Conservation (phyloP, 2,888 invertebrate genomes). For the Oxyteleia sp. region DNA sequence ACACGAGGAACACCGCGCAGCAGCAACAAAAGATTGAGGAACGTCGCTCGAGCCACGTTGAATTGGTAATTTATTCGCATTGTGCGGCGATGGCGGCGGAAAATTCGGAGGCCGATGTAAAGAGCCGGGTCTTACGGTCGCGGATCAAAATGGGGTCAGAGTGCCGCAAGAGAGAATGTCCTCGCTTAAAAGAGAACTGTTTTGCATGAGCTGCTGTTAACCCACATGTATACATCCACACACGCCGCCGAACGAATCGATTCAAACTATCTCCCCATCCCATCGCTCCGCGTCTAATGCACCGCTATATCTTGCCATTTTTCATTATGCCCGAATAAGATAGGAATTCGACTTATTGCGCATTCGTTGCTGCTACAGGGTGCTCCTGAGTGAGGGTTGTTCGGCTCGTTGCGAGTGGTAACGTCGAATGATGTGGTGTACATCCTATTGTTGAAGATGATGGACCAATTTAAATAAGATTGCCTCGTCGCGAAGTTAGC, state of each 20-base stretch:
- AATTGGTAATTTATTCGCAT: conserved; percentile 62
- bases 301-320: no score
- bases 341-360: no score
- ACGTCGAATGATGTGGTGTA: no score
- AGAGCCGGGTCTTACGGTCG: conserved; percentile 46
- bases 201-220: conserved; percentile 83
- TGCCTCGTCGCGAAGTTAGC: no score
- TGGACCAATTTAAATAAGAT: no score
- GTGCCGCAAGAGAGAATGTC: conserved; percentile 76
- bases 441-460: no score
- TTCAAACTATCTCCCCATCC: conserved; percentile 64
- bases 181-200: conserved; percentile 80
- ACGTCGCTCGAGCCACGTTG: no score
- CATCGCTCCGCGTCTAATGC: conserved; percentile 37
- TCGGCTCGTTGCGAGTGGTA: no score
- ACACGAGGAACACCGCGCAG: neutral
- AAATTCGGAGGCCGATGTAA: conserved; percentile 55
- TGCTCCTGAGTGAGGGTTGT: no score
- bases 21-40: conserved; percentile 31
- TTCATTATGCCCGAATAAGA: no score
- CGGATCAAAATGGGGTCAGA: conserved; percentile 75
- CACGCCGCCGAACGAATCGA: conserved; percentile 69
- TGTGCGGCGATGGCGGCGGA: conserved; percentile 42
- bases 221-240: conserved; percentile 80
- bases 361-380: no score